Evolutionary conservation across 2,113 vertebrate species (phyloP).

Genomic region (Phyllostomus discolor): DNA sequence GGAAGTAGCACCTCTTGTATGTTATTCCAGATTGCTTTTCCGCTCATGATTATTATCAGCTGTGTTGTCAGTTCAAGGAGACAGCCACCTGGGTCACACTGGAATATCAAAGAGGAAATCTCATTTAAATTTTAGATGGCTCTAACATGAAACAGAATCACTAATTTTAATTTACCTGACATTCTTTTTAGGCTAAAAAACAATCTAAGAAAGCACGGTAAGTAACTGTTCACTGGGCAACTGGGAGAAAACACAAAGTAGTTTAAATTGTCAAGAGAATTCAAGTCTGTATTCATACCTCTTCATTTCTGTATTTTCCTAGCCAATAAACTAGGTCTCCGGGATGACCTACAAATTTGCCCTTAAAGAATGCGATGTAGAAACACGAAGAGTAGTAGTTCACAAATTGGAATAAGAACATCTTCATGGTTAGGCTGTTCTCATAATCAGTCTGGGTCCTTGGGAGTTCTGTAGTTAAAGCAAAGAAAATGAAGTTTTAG

Average conservation of each 20-base stretch:
- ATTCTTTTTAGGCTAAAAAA: slow-evolving; percentile 24
- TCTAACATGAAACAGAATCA: not conserved
- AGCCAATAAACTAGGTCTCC: slow-evolving; percentile 90
- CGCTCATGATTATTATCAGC: slow-evolving; percentile 93
- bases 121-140: not conserved
- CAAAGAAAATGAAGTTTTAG: not conserved
- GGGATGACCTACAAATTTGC: slow-evolving; percentile 91
- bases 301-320: slow-evolving; percentile 92
- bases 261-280: not conserved
- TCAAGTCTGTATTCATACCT: slow-evolving; percentile 78
- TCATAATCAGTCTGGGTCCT: slow-evolving; percentile 94
- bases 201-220: not conserved
- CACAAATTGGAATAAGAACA: slow-evolving; percentile 97
- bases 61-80: slow-evolving; percentile 94
- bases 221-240: not conserved
- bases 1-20: slow-evolving; percentile 94
- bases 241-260: not conserved
- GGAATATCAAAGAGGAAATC: slow-evolving; percentile 34
- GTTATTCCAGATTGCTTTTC: slow-evolving; percentile 97
- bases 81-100: slow-evolving; percentile 97
- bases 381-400: slow-evolving; percentile 98
- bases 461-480: slow-evolving; percentile 86
- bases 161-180: slow-evolving; percentile 24
- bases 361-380: slow-evolving; percentile 96
- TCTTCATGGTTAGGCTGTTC: slow-evolving; percentile 95